Percentiles rank a stretch among this genome's conserved stretches.
Evolutionary conservation across 2,113 vertebrate species (phyloP).

Genomic region (Prolemur simus): DNA sequence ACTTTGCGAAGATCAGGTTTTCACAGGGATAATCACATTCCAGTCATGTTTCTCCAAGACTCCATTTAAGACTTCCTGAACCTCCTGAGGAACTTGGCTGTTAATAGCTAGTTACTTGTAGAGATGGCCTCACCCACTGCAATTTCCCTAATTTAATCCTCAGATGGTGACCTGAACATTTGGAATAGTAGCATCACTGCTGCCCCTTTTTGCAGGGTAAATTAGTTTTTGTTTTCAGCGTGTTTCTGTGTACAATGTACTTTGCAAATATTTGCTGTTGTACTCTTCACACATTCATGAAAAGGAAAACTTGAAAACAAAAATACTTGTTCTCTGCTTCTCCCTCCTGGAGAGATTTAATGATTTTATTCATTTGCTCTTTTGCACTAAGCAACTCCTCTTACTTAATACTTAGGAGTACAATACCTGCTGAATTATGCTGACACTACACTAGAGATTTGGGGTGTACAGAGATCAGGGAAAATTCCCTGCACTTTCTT

Average conservation of each 20-base stretch:
- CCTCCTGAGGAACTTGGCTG: not conserved
- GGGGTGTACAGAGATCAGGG: conserved; percentile 46
- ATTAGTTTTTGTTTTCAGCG: not conserved
- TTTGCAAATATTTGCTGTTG: not conserved
- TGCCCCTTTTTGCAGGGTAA: not conserved
- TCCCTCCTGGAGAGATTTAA: not conserved
- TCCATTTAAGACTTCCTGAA: not conserved
- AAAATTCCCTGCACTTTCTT: conserved; percentile 70
- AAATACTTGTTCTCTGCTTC: not conserved
- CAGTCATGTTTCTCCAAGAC: not conserved
- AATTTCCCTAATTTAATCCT: not conserved
- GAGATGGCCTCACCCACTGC: not conserved
- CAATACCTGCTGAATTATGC: conserved; percentile 60
- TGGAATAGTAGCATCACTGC: not conserved
- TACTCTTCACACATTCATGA: not conserved
- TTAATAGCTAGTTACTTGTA: not conserved
- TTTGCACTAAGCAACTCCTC: conserved; percentile 47
- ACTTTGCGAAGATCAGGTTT: not conserved
- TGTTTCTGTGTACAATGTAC: not conserved
- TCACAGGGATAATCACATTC: not conserved
- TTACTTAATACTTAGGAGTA: conserved; percentile 45
- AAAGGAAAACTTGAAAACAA: not conserved
- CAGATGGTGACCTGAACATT: not conserved
- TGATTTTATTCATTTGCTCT: conserved; percentile 47
- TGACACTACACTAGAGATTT: conserved; percentile 55